Percentiles rank a stretch among this genome's conserved stretches.
Evolutionary conservation across 1,140 invertebrate genomes (phyloP).

Genomic region (Drosophila virilis): DNA sequence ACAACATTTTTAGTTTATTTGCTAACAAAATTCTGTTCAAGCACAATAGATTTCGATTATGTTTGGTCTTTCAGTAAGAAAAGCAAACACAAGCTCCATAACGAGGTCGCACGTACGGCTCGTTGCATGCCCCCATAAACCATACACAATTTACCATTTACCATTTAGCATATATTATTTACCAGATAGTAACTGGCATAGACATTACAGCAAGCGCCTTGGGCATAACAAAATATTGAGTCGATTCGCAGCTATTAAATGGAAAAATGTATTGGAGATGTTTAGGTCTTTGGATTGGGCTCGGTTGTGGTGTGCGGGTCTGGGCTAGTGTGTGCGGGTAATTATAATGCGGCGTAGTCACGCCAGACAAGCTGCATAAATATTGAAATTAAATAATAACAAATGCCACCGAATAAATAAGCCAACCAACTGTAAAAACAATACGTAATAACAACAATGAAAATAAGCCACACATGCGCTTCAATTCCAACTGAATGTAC

Average conservation of each 20-base stretch:
- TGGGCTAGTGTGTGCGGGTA: slow-evolving; percentile 44
- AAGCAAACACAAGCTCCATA: slow-evolving; percentile 4
- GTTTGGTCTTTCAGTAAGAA: slow-evolving; percentile 25
- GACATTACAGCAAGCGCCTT: slow-evolving; percentile 21
- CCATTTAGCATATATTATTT: slow-evolving; percentile 1
- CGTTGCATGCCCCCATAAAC: slow-evolving; percentile 23
- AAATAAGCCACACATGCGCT: slow-evolving; percentile 20
- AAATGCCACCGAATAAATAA: slow-evolving; percentile 70
- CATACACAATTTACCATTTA: slow-evolving; percentile 1
- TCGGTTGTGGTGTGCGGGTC: slow-evolving; percentile 15
- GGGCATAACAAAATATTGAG: slow-evolving; percentile 67
- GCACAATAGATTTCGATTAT: slow-evolving; percentile 29
- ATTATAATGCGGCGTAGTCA: slow-evolving; percentile 77
- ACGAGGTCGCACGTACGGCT: slow-evolving; percentile 63
- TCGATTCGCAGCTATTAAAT: slow-evolving; percentile 38
- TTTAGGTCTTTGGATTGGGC: background rate
- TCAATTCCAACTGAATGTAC: slow-evolving; percentile 57
- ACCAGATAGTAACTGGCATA: slow-evolving; percentile 34
- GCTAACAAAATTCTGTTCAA: background rate
- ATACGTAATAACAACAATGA: slow-evolving; percentile 62
- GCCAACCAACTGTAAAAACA: slow-evolving; percentile 75
- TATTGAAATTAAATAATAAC: slow-evolving; percentile 81
- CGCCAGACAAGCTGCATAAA: slow-evolving; percentile 80
- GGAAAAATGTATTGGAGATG: background rate
- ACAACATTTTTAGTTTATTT: slow-evolving; percentile 17